Evolutionary conservation across 1,140 invertebrate genomes (phyloP).

Genomic region (Maconellicoccus hirsutus): DNA sequence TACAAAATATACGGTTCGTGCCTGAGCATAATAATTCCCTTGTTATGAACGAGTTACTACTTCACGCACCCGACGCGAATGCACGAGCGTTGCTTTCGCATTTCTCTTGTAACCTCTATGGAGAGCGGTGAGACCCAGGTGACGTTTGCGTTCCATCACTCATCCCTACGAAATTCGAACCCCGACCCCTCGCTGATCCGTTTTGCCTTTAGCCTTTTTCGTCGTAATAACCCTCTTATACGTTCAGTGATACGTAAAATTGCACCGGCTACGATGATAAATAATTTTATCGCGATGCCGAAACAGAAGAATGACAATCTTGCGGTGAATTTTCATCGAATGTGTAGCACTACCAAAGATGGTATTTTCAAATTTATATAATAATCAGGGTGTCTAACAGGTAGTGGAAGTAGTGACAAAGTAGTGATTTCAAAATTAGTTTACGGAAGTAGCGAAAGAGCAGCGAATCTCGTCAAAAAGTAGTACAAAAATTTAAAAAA

Average conservation of each 20-base stretch:
- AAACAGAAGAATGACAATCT: no score
- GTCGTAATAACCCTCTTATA: constrained; percentile 18
- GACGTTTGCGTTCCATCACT: constrained; percentile 21
- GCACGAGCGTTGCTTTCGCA: constrained; percentile 17
- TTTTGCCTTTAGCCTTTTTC: constrained; percentile 22
- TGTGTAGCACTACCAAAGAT: no score
- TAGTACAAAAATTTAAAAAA: no score
- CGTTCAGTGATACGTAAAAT: constrained; percentile 15
- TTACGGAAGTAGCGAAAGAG: no score
- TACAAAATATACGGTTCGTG: constrained; percentile 20
- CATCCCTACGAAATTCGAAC: constrained; percentile 18
- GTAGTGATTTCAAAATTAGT: no score
- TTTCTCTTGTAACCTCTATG: background rate
- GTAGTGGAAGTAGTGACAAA: no score
- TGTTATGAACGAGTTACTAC: constrained; percentile 16
- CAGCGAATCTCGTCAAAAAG: no score
- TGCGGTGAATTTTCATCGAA: no score
- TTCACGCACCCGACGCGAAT: background rate
- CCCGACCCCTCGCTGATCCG: constrained; percentile 15
- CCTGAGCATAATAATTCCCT: constrained; percentile 21
- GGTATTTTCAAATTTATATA: no score
- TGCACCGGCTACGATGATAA: background rate
- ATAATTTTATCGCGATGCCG: no score
- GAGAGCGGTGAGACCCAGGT: constrained; percentile 12
- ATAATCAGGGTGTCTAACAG: no score